phyloP scores from a whole-genome alignment of 2,888 invertebrate species.

The Adelognathus sp. region DNA sequence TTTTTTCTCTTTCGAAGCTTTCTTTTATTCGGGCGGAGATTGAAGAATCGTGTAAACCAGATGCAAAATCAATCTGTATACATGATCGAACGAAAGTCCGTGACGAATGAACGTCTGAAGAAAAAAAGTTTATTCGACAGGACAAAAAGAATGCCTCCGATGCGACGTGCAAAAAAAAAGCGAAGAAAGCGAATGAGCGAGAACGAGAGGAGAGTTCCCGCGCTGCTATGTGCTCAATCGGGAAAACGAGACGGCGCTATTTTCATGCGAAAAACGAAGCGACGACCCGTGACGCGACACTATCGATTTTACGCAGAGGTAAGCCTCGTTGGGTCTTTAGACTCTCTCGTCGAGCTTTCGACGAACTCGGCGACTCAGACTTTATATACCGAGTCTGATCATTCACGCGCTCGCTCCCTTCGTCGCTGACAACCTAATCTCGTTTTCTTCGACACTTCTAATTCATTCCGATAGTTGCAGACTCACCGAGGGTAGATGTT shows the following conservation, averaged over 20 bases:
- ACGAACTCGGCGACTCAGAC: conserved; percentile 6
- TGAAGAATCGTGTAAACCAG: neutral
- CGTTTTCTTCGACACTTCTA: conserved; percentile 40
- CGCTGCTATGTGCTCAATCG: neutral
- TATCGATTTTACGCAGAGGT: conserved; percentile 60
- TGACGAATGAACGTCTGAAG: neutral
- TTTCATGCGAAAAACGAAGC: conserved; percentile 14
- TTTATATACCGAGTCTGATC: conserved; percentile 35
- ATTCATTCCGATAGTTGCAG: conserved; percentile 33
- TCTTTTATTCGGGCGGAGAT: too few species aligned
- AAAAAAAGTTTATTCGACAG: neutral
- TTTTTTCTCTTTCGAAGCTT: too few species aligned
- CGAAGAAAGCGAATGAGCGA: conserved; percentile 1
- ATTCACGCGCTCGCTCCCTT: conserved; percentile 27
- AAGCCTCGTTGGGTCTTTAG: conserved; percentile 32
- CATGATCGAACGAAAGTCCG: neutral
- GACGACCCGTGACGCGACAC: conserved; percentile 32
- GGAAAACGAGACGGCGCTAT: neutral
- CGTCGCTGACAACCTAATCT: conserved; percentile 42
- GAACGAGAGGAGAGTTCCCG: neutral
- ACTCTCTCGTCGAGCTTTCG: conserved; percentile 26
- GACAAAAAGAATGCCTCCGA: neutral
- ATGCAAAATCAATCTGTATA: neutral
- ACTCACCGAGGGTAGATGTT: conserved; percentile 19
- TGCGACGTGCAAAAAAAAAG: neutral